A percentile compares a stretch with the other conserved stretches of the same genome.
These are phyloP conservation scores for Cataglyphis rosenhaueri DNA, from an alignment of 2,888 invertebrate genomes.

Conservation along the genomic window DNA sequence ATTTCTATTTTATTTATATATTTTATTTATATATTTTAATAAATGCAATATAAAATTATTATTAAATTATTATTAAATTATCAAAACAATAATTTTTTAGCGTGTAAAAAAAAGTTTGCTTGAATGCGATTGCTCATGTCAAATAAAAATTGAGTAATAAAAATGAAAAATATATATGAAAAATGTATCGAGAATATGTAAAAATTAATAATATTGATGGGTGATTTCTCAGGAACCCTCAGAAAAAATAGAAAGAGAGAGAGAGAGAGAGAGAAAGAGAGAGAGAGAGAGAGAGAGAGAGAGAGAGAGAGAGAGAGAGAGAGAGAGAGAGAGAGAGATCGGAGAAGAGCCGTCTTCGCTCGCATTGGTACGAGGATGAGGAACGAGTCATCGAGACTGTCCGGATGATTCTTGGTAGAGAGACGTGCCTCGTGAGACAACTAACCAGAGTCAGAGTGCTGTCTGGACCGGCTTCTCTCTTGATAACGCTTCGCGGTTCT, in stretches of 20 bases:
- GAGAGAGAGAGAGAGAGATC: constrained; percentile 56
- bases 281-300: too few relatives aligned
- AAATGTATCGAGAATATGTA: constrained; percentile 69
- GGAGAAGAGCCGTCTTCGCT: constrained; percentile 32
- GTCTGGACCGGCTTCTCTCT: constrained; percentile 76
- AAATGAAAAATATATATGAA: not conserved
- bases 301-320: constrained; percentile 37
- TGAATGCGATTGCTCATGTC: not conserved
- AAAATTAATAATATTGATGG: constrained; percentile 81
- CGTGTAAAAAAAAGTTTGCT: not conserved
- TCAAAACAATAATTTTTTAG: not conserved
- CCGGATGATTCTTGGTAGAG: constrained; percentile 82
- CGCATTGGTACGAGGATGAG: constrained; percentile 76
- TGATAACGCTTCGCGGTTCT: constrained; percentile 74
- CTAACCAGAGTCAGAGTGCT: constrained; percentile 75
- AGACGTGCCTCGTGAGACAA: constrained; percentile 84
- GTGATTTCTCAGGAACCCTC: constrained; percentile 76
- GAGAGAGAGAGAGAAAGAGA: too few relatives aligned
- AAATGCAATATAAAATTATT: constrained; percentile 4
- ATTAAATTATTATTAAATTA: not conserved
- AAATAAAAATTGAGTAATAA: not conserved
- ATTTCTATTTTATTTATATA: not conserved
- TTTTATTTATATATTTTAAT: too few relatives aligned
- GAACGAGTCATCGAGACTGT: constrained; percentile 81
- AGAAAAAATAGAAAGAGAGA: constrained; percentile 58